Evolutionary conservation across 2,113 vertebrate genomes (phyloP), one percentile per base, ranked within the genome.

Genomic region (Thoracochromis brauschi): DNA sequence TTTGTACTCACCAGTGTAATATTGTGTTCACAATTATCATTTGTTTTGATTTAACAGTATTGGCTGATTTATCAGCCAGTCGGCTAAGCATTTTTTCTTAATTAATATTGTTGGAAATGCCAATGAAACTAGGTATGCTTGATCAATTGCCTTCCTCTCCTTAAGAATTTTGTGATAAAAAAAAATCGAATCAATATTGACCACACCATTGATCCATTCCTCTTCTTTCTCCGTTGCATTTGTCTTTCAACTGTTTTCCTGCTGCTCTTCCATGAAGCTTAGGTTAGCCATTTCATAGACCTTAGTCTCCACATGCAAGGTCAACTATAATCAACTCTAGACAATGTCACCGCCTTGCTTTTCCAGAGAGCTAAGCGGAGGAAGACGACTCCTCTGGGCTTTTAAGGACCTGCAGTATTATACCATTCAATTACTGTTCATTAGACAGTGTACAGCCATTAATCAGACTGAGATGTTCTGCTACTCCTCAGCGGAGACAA

Each of bases 41-140:
- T 96, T 95, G 92, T 96, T 96, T 94, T 93, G 92, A 93, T 96
- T 94, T 92, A 94, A 96, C 93, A 79, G 89, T 92, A 94, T 94
- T 89, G 92, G 83, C 86, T 94, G 92, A 87, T 96, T 95, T 93
- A 94, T 94, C 92, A 93, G 87, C 94, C 92, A 93, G 88, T 94
- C 94, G 91, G 92, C 86, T 94, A 94, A 96, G 93, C 93, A 93
- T 87, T 97, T 97, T 94, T 96, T 95, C 96, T 97, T 97, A 96
- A 97, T 97, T 96, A 97, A 96, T 96, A 96, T 96, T 95, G 95
- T 95, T 95, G 95, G 94, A 95, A 96, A 93, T 97, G 95, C 91
- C 96, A 92, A 94, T 96, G 93, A 81, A 91, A 87, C 93, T 83
- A 53, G 94, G 84, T 83, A 91, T 89, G 53, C 93, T 96, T 97